Percentiles rank a stretch among this genome's conserved stretches.
Evolutionary conservation across 2,113 vertebrate genomes (phyloP).

Genomic region (Hemiprocne comata): DNA sequence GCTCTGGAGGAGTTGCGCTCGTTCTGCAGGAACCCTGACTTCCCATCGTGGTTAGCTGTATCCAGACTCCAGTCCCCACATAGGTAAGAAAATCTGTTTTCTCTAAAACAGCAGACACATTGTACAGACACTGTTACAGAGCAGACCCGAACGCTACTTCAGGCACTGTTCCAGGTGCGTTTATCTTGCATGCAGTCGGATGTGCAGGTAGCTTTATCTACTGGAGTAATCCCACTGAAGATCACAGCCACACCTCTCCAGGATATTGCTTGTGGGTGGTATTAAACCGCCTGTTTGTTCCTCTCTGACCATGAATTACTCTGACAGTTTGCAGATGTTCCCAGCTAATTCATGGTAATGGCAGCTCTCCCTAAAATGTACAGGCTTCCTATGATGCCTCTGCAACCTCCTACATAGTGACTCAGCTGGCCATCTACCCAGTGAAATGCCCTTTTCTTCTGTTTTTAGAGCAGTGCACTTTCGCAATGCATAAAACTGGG

Average conservation of each 20-base stretch:
- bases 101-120: not conserved
- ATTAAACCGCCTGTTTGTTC: not conserved
- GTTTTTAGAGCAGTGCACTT: not conserved
- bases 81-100: conserved; percentile 56
- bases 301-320: not conserved
- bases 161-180: not conserved
- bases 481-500: not conserved
- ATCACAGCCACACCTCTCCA: not conserved
- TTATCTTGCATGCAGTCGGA: not conserved
- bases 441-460: not conserved
- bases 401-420: not conserved
- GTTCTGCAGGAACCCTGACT: conserved; percentile 73
- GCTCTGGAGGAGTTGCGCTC: conserved; percentile 82
- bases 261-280: not conserved
- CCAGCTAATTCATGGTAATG: not conserved
- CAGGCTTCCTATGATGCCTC: not conserved
- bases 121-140: not conserved
- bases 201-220: rapidly evolving
- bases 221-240: not conserved
- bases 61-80: conserved; percentile 79
- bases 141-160: not conserved
- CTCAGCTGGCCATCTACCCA: not conserved
- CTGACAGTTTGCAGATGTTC: not conserved
- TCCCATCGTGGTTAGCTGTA: conserved; percentile 81
- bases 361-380: not conserved